phyloP scores from a whole-genome alignment of 2,888 invertebrate species.

The Mesoligia furuncula region DNA sequence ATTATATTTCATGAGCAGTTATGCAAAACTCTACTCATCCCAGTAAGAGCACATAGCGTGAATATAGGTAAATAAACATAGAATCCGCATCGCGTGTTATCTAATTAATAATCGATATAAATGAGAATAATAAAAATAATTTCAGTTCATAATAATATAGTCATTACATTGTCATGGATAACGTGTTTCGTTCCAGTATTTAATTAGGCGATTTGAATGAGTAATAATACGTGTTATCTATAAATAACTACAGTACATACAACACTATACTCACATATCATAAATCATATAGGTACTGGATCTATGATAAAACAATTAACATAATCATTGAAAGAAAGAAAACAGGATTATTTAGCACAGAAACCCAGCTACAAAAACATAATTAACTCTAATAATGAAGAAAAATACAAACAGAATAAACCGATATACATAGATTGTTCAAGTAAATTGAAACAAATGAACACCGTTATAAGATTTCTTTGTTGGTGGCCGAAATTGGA shows the following conservation, averaged over 20 bases:
- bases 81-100: background rate
- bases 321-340: background rate
- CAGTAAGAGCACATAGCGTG: background rate
- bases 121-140: background rate
- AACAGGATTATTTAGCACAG: background rate
- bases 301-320: conserved; percentile 95
- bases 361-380: background rate
- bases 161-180: conserved; percentile 3
- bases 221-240: background rate
- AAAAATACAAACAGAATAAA: background rate
- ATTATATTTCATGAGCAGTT: background rate
- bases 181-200: background rate
- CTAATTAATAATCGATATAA: background rate
- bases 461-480: too few species aligned
- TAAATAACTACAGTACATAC: background rate
- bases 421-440: background rate
- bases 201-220: background rate
- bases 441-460: background rate
- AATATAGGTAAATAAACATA: background rate
- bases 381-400: background rate
- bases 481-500: background rate
- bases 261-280: background rate
- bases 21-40: background rate
- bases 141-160: background rate
- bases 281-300: background rate